Evolutionary conservation across 2,888 invertebrate species (phyloP).

Genomic region (Cylloceria caligata): DNA sequence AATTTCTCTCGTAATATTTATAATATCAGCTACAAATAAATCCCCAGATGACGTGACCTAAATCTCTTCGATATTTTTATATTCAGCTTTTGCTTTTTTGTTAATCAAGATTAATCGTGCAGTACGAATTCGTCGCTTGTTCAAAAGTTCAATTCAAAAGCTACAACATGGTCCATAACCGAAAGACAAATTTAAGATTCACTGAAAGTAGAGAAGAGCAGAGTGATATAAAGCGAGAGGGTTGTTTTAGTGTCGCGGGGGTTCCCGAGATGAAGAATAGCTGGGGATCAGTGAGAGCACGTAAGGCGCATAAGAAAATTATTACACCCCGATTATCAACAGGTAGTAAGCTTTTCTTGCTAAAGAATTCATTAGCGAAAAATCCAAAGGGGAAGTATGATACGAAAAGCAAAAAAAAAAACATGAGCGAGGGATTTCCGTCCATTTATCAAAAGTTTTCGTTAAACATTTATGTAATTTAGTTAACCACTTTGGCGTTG

Average conservation of each 20-base stretch:
- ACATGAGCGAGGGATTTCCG: background rate
- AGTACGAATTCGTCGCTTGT: no score
- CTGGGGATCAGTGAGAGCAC: slow-evolving; percentile 37
- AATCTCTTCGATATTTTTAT: background rate
- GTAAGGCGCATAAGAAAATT: slow-evolving; percentile 64
- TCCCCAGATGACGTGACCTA: no score
- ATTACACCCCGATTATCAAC: slow-evolving; percentile 79
- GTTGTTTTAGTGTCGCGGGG: background rate
- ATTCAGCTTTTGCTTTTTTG: background rate
- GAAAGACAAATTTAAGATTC: background rate
- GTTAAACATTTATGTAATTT: background rate
- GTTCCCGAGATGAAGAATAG: background rate
- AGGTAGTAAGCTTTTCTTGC: slow-evolving; percentile 75
- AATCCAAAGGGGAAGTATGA: slow-evolving; percentile 74
- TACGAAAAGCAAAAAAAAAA: slow-evolving; percentile 46
- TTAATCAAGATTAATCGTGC: background rate
- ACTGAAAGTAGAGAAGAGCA: background rate
- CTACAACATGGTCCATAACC: background rate
- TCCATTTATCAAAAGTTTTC: background rate
- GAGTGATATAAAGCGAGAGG: background rate
- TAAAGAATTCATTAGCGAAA: slow-evolving; percentile 82
- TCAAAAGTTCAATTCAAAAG: background rate
- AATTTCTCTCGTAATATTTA: background rate
- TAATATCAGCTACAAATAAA: background rate
- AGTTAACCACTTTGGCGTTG: background rate